Evolutionary conservation across 2,888 invertebrate species (phyloP), one percentile per base, ranked within the genome.

Genomic region (Smittia aterrima): DNA sequence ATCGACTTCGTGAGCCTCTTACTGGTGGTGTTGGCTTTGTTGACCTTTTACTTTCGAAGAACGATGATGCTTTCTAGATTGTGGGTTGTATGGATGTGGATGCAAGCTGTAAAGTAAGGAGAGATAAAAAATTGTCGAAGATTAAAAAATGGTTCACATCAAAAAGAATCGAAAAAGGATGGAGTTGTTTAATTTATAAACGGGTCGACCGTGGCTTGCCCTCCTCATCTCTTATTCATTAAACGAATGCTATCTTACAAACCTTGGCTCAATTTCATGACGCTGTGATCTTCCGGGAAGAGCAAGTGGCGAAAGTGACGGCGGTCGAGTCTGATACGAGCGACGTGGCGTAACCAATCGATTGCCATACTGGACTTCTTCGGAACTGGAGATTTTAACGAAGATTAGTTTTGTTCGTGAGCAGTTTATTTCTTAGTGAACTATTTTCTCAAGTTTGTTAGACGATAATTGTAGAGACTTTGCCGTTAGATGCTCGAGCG

Each of bases 21-120:
- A 64, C 3, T 64, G 27, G n/a, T 64, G 64, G n/a, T 58, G 58
- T 6, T 64, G 64, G 27, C 27, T 27, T 3, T 22, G 18, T 11
- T 64, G 64, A 64, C 64, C 64, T n/a, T 64, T 64, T 16, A 64
- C n/a, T 64, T 64, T 64, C 16, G 64, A 64, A 1, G 13, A 6
- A 27, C 64, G 64, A 47, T 47, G n/a, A 13, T 53, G 9, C 64
- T 64, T 64, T 64, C 64, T 64, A 13, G 64, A 25, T 27, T 58
- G 64, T 64, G 64, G 64, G 16, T 64, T 24, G 64, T 64, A 64
- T 25, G 64, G 64, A 64, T 64, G 64, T 25, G 64, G 64, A 25
- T 64, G 64, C 25, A 64, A 24, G 64, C 64, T 64, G 64, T 64
- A 64, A 64, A 6, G 11, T 25, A 64, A 64, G n/a, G 24, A 13